These are phyloP conservation scores for Drosophila tropicalis DNA, from an alignment of 1,140 invertebrate genomes.

Conservation along the genomic window DNA sequence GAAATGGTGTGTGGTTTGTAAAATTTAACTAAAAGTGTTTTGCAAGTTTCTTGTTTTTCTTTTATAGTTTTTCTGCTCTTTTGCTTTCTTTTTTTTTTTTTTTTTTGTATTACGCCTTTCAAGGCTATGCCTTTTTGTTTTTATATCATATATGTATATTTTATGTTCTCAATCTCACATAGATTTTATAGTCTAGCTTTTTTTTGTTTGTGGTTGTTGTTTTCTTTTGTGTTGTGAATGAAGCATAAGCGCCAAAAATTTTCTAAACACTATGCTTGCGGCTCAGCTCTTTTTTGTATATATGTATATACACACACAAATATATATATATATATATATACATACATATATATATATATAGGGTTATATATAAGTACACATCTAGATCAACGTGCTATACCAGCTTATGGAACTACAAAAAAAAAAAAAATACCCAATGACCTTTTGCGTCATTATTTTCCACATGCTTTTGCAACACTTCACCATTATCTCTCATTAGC, in stretches of 20 bases:
- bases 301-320: conserved; percentile 6
- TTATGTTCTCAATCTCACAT: background rate
- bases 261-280: conserved; percentile 17
- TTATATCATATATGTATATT: background rate
- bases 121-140: conserved; percentile 4
- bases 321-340: background rate
- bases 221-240: background rate
- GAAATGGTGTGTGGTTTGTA: conserved; percentile 3
- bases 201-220: background rate
- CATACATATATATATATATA: conserved; percentile 9
- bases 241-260: conserved; percentile 9
- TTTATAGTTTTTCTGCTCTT: background rate
- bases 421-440: background rate
- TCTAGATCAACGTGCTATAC: conserved; percentile 46
- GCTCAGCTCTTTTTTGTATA: conserved; percentile 1
- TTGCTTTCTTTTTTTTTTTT: background rate
- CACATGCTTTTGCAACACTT: background rate
- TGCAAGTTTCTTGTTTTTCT: conserved; percentile 17
- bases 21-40: conserved; percentile 5
- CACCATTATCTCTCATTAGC: too few relatives aligned
- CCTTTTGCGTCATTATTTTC: background rate
- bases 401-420: conserved; percentile 47
- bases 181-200: conserved; percentile 2
- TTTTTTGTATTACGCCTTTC: conserved; percentile 15
- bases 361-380: conserved; percentile 41